Percentiles rank a stretch among this genome's conserved stretches.
Conservation (phyloP, 2,113 vertebrate species). For the Pelmatolapia mariae region DNA sequence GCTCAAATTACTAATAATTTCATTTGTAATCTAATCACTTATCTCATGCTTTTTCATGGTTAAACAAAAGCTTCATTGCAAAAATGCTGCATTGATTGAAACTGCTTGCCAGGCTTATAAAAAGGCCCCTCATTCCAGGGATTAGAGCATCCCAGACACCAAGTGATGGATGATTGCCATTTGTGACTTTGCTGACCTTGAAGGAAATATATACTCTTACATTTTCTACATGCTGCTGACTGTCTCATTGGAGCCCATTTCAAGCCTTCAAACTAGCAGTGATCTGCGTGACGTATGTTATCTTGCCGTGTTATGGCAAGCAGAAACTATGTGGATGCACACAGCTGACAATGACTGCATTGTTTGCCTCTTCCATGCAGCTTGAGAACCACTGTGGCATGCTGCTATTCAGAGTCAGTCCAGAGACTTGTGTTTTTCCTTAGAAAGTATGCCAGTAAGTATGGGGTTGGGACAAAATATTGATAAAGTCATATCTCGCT, state of each 20-base stretch:
- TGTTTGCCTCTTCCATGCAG: slow-evolving; percentile 8
- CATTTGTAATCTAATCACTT: not conserved
- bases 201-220: not conserved
- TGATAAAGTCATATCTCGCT: not conserved
- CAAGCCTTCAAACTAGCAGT: not conserved
- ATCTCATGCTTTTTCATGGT: not conserved
- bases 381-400: not conserved
- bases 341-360: slow-evolving; percentile 28
- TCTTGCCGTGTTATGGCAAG: slow-evolving; percentile 24
- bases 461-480: not conserved
- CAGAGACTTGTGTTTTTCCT: not conserved
- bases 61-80: not conserved
- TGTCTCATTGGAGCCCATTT: not conserved
- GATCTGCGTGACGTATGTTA: not conserved
- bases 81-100: not conserved
- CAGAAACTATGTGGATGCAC: slow-evolving; percentile 24
- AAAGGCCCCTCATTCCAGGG: not conserved
- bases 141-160: not conserved
- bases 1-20: not conserved
- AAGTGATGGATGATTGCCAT: not conserved
- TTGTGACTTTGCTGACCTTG: not conserved
- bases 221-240: not conserved
- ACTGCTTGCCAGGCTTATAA: not conserved
- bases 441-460: not conserved
- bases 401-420: not conserved